Evolutionary conservation across 2,888 invertebrate species (phyloP).

Genomic region (Thymelicus acteon): DNA sequence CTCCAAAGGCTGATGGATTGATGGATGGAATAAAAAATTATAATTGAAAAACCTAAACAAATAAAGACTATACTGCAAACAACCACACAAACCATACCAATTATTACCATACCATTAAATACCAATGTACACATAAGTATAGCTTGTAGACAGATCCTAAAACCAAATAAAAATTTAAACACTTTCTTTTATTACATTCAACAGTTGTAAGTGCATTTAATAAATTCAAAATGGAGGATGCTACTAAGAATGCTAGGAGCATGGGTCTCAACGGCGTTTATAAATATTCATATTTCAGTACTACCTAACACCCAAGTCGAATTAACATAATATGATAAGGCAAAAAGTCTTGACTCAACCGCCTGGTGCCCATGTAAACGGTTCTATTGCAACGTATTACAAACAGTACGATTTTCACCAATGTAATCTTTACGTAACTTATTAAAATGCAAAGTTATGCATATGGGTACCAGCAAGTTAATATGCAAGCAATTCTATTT

Average conservation of each 20-base stretch:
- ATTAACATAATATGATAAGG: conserved; percentile 21
- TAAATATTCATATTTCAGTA: conserved; percentile 28
- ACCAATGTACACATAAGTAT: no score
- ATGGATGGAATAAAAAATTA: no score
- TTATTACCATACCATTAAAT: no score
- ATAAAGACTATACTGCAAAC: no score
- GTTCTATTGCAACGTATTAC: conserved; percentile 7
- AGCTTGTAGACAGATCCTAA: no score
- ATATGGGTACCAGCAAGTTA: conserved; percentile 1
- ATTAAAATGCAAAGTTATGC: conserved; percentile 11
- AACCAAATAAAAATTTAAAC: background rate
- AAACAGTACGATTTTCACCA: conserved; percentile 1
- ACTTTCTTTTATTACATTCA: conserved; percentile 12
- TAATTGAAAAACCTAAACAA: no score
- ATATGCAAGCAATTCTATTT: background rate
- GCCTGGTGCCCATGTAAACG: background rate
- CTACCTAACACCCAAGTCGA: conserved; percentile 13
- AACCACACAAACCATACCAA: no score
- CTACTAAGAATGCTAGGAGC: conserved; percentile 18
- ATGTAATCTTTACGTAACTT: conserved; percentile 6
- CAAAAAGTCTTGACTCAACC: conserved; percentile 17
- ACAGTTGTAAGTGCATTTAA: conserved; percentile 30
- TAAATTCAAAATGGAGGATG: conserved; percentile 33
- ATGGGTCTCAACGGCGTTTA: conserved; percentile 12
- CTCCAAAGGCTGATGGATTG: no score